Base-by-base conservation (phyloP, 1,140 invertebrate genomes). In the Drosophila athabasca region DNA sequence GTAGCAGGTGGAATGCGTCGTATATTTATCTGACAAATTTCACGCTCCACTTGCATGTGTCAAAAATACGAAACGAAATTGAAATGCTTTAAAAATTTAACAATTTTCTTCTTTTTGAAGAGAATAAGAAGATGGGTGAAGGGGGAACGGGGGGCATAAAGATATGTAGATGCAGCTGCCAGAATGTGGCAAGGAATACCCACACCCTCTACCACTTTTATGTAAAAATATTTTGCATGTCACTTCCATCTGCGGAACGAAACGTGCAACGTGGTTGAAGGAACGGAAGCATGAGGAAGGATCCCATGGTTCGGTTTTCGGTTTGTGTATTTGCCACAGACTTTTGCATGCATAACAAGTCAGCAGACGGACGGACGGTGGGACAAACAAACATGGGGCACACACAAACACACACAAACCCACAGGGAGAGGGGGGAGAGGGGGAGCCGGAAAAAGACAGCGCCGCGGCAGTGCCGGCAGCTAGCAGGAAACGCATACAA, bases 211-310 rank as follows among this genome's bases (percentile, higher is more conserved):
- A 87, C 81, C 74, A 85, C 87, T 85, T 85, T 85, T 85, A 85
- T 85, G 82, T 78, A 87, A 85, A 84, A 85, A 85, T 85, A 87
- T 87, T 85, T 87, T 81, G 74, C 78, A 87, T 85, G 82, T 85
- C 81, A 87, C 82, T 78, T 71, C 62, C 67, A 66, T 60, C 74
- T 74, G 76, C 46, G 53, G 53, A 19, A 19, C 17, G 57, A 44
- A 44, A 15, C 46, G 26, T 15, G 64, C 24, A 26, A 24, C 11
- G 59, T 15, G 24, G 50, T 8, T 41, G 41, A 41, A 15, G 64
- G 39, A 17, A 29, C 51, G 64, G 39, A 17, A 29, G 62, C 24
- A 39, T 13, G 24, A 45, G 13, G 22, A 45, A 15, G 22, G 45
- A 35, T 24, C n/a, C 15, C 8, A 9, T 13, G 35, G 35, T 11